Evolutionary conservation across 2,888 invertebrate species (phyloP).

Genomic region (Lasioglossum marginatum): DNA sequence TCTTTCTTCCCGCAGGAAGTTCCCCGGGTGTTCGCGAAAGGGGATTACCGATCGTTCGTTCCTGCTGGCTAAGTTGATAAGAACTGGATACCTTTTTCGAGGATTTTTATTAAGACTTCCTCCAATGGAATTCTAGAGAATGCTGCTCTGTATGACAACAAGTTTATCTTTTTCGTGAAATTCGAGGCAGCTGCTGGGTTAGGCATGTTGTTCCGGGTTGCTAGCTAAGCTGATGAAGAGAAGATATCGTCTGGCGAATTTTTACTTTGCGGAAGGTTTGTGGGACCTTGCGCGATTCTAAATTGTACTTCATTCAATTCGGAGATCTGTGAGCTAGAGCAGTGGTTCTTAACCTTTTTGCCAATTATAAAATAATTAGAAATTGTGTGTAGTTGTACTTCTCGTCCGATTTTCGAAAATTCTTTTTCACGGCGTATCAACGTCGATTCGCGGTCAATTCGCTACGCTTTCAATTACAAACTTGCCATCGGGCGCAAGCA

Average conservation of each 20-base stretch:
- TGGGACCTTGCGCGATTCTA: neutral
- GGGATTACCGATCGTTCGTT: neutral
- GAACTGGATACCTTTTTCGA: neutral
- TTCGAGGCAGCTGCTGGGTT: neutral
- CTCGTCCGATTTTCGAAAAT: neutral
- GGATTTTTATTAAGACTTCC: neutral
- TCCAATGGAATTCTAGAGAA: neutral
- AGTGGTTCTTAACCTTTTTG: no score
- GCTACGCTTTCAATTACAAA: constrained; percentile 48
- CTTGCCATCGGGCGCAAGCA: constrained; percentile 28
- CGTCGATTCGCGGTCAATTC: neutral
- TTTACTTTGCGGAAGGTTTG: neutral
- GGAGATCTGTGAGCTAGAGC: neutral
- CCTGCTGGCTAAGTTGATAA: neutral
- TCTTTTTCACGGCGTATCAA: neutral
- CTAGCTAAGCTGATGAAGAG: neutral
- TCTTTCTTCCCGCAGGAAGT: neutral
- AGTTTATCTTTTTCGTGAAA: neutral
- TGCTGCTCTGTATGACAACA: neutral
- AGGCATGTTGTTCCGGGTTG: neutral
- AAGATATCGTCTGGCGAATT: neutral
- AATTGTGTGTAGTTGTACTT: no score
- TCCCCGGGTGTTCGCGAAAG: neutral
- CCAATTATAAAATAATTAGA: no score
- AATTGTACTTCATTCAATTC: neutral